Base-by-base conservation (phyloP, 2,113 vertebrate genomes). In the Cygnus atratus region DNA sequence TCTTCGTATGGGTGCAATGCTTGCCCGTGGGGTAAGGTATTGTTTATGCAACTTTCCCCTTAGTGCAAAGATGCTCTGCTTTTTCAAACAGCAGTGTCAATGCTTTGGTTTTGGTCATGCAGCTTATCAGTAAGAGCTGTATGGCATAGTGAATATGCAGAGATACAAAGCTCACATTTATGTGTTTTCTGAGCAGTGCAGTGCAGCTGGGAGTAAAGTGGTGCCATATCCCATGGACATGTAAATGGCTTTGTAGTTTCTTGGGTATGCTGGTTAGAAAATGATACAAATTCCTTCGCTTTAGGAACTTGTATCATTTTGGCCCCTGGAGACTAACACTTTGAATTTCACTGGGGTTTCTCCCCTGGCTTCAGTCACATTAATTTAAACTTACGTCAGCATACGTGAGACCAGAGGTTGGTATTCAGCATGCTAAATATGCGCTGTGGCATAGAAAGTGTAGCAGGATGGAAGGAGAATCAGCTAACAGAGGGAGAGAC, bases 21-120 rank as follows among this genome's bases (percentile, higher is more conserved):
- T 92, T 0, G 1, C 58, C 14, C 0, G 0, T 37, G 55, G 31
- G 10, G 14, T 54, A 15, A 33, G 55, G 24, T 35, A 3, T 4
- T 52, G 26, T 41, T 31, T 59, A 18, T 67, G 54, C 33, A 63
- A 1, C 74, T 81, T 41, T 76, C 41, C 48, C 83, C 26, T 25
- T 16, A 37, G 17, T 75, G 43, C 20, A 50, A n/a, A 88, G 15
- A 25, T 39, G n/a, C 20, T 88, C 31, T 63, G 10, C 35, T 77
- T 92, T 54, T 89, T 65, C 62, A 43, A 79, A 88, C 19, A 61
- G 48, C 14, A 57, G 10, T 15, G 76, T 10, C 8, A 62, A 31
- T 31, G 46, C 81, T 48, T 16, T 65, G 39, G 24, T 28, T 93
- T 91, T 48, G 28, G 33, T 75, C 74, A 57, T 88, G 41, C 52